These are phyloP conservation scores for Bubo scandiacus DNA, from an alignment of 2,113 vertebrate genomes.

Conservation along the genomic window DNA sequence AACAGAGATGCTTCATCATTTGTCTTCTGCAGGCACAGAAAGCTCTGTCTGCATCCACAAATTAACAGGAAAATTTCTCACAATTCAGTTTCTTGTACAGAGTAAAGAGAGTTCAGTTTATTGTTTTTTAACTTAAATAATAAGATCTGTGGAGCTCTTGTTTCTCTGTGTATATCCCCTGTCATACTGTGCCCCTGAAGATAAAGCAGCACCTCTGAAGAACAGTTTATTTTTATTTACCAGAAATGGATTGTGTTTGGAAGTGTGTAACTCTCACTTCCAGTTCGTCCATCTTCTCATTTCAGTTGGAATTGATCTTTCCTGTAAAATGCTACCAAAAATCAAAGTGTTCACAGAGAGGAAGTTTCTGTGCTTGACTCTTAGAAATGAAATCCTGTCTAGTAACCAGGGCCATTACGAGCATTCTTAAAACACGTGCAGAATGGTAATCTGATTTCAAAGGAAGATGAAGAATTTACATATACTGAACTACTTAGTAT, in stretches of 20 bases:
- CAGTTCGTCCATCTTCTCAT: neutral
- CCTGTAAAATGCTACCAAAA: neutral
- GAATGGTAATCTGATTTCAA: neutral
- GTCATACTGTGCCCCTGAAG: neutral
- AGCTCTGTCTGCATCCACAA: neutral
- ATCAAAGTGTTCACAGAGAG: neutral
- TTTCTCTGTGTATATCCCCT: neutral
- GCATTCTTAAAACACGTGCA: neutral
- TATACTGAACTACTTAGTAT: neutral
- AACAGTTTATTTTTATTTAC: neutral
- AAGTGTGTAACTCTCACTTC: neutral
- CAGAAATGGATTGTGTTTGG: neutral
- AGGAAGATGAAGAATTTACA: neutral
- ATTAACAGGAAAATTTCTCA: neutral
- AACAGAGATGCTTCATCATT: fast-evolving
- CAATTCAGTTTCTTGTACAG: neutral
- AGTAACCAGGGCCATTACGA: neutral
- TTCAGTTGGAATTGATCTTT: neutral
- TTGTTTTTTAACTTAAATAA: neutral
- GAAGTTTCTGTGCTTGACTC: neutral
- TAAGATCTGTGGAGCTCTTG: neutral
- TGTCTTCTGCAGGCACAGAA: neutral
- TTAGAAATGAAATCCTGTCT: neutral
- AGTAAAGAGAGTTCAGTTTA: neutral
- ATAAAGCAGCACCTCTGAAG: neutral